phyloP scores from a whole-genome alignment of 2,113 vertebrate genomes.

The Sapayoa aenigma region DNA sequence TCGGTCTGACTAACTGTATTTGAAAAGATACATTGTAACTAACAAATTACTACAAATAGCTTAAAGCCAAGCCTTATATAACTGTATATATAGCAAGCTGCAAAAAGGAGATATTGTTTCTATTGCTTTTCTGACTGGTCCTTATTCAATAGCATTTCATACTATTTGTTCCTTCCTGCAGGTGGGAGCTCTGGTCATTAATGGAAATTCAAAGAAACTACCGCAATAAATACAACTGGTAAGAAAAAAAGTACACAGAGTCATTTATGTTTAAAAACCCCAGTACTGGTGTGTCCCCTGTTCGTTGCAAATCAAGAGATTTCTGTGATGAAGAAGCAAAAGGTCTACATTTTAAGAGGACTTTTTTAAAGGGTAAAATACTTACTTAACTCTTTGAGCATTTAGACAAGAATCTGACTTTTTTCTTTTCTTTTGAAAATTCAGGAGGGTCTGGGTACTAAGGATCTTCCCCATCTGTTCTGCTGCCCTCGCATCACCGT shows the following conservation, averaged over 20 bases:
- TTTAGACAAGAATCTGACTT: neutral
- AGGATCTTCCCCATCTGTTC: neutral
- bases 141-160: neutral
- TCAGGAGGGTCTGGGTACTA: neutral
- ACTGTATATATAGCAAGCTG: neutral
- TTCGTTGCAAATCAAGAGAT: neutral
- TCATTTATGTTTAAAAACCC: neutral
- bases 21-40: neutral
- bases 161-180: neutral
- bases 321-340: neutral
- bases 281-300: rapidly evolving
- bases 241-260: neutral
- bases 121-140: neutral
- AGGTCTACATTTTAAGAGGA: neutral
- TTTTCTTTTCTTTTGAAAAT: neutral
- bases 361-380: neutral
- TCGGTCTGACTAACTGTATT: slow-evolving; percentile 75
- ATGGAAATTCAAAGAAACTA: neutral
- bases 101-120: neutral
- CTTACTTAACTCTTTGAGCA: neutral
- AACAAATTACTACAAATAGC: neutral
- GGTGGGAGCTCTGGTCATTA: neutral
- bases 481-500: neutral
- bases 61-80: neutral
- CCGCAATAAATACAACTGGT: neutral